Percentiles rank a stretch among this genome's conserved stretches.
These are phyloP conservation scores for Sesamia inferens DNA, from an alignment of 2,888 invertebrate species.

Conservation along the genomic window DNA sequence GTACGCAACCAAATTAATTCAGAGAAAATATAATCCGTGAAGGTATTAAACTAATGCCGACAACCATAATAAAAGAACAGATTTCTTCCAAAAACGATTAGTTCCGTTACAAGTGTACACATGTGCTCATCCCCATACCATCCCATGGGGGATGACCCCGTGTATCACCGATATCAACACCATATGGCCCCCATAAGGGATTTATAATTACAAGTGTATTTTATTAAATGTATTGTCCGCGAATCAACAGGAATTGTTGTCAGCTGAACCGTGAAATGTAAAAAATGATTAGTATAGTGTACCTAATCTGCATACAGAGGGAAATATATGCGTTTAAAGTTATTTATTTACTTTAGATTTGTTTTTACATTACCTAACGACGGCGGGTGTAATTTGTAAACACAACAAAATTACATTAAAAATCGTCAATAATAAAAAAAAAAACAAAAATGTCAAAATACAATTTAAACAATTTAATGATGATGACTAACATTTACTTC, in stretches of 20 bases:
- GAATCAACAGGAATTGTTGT: slow-evolving; percentile 70
- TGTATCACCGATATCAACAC: slow-evolving; percentile 74
- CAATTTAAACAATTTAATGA: too few relatives aligned
- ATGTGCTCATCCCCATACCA: slow-evolving; percentile 72
- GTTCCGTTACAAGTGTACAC: slow-evolving; percentile 85
- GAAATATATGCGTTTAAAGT: slow-evolving; percentile 7
- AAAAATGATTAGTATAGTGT: slow-evolving; percentile 68
- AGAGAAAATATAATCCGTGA: slow-evolving; percentile 29
- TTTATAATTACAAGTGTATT: slow-evolving; percentile 81
- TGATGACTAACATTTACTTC: too few relatives aligned
- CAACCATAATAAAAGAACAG: slow-evolving; percentile 66
- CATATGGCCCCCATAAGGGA: slow-evolving; percentile 84
- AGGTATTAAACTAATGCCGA: slow-evolving; percentile 63
- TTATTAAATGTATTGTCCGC: slow-evolving; percentile 73
- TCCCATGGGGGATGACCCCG: slow-evolving; percentile 64
- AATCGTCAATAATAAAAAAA: too few relatives aligned
- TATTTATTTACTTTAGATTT: neutral
- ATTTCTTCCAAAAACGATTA: slow-evolving; percentile 80
- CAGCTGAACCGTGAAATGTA: slow-evolving; percentile 83
- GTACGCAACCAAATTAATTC: neutral
- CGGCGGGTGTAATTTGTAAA: too few relatives aligned
- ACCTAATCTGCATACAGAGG: slow-evolving; percentile 29
- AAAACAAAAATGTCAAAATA: too few relatives aligned
- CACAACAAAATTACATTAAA: too few relatives aligned
- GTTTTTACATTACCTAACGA: neutral